Base-by-base conservation (phyloP, 2,888 invertebrate species). In the Kryphioiulus occultus region DNA sequence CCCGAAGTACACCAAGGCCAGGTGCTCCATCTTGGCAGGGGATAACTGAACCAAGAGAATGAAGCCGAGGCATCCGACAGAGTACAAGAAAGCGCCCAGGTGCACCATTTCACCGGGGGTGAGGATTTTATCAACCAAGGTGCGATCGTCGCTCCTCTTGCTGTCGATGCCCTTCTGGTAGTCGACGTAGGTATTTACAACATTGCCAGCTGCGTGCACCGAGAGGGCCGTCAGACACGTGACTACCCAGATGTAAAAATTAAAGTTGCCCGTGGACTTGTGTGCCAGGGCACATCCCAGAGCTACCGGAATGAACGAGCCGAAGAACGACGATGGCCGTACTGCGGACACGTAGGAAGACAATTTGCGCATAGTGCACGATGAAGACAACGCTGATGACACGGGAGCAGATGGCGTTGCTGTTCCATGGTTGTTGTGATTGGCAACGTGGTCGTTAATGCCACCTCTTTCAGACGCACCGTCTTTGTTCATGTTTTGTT, bases 171-270 rank as follows among this genome's bases (percentile, higher is more conserved):
- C 98, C 93, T 97, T 97, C 47, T 96, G 95, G 91, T 96, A 99
- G 92, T 99, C 98, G 92, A 96, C 98, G 92, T 98, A 98, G 0
- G 98, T 98, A 92, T 98, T 98, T 35, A 99, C 98, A 78, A 98
- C 95, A 92, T 99, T 99, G 87, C 98, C 98, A 89, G 98, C 98
- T 89, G 98, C 97, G 91, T 99, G 98, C 3, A 98, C 98, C 0
- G 96, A 96, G 88, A 98, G 94, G 32, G 97, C 95, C 3, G 97
- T 98, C 90, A 96, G 94, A 86, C 96, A 93, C 2, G 98, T 97
- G 19, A 97, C 93, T 84, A 98, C 91, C 89, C 98, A 94, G 0
- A 96, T 95, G 89, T 95, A 92, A 93, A 95, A 94, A 91, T 95
- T 96, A 92, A 98, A 97, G 89, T 95, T 95, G 35, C 91, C 92